Base-by-base conservation (phyloP, 2,888 invertebrate genomes). In the Coenonympha arcania region DNA sequence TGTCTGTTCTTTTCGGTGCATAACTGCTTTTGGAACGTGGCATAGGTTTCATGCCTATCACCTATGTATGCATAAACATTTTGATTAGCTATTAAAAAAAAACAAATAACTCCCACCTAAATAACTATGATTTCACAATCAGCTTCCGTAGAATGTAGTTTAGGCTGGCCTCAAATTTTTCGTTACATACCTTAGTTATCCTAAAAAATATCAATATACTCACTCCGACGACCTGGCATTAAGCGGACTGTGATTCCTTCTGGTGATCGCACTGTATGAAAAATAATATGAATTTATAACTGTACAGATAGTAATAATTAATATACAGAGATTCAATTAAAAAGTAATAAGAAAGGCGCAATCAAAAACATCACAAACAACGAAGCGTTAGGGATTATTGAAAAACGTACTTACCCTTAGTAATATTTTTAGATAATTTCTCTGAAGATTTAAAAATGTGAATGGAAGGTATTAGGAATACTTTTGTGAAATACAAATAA, bases 161-260 rank as follows among this genome's bases (percentile, higher is more conserved):
- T n/a, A n/a, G n/a, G n/a, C n/a, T n/a, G n/a, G n/a, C n/a, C n/a
- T n/a, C n/a, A n/a, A n/a, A n/a, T n/a, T n/a, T n/a, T n/a, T n/a
- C n/a, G n/a, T n/a, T n/a, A n/a, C n/a, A n/a, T n/a, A n/a, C n/a
- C n/a, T n/a, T n/a, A n/a, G n/a, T 30, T 49, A 41, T 37, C 46
- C 44, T 48, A 52, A 59, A 72, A 68, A 54, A 72, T 68, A 54
- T 66, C 64, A 39, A 71, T 66, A 62, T 73, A 84, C 87, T 87
- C 76, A 87, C 87, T 87, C 61, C 86, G 84, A 57, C 87, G 80
- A 53, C 87, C 86, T 37, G 87, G 87, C 77, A 85, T 76, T 26
- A 87, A 70, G 46, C 86, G 86, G 52, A 87, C 86, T 51, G 87
- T 87, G 44, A 87, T 86, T 56, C 85, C 86, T 58, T 87, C 87